These are phyloP conservation scores for Anagyrus pseudococci DNA, from an alignment of 2,888 invertebrate genomes.

Conservation along the genomic window DNA sequence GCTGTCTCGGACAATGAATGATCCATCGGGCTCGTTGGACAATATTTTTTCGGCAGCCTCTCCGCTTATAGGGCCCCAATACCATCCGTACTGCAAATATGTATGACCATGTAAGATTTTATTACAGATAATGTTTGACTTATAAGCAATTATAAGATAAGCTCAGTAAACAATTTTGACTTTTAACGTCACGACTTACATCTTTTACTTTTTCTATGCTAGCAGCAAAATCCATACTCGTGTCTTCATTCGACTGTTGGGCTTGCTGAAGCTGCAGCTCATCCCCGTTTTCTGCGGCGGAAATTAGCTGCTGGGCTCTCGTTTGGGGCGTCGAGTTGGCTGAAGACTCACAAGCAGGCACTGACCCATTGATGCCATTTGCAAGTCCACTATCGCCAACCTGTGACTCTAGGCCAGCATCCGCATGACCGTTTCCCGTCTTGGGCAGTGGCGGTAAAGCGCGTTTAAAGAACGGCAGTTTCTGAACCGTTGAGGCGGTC, in stretches of 20 bases:
- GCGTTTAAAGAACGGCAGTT: constrained; percentile 69
- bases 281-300: constrained; percentile 15
- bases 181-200: constrained; percentile 70
- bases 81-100: constrained; percentile 83
- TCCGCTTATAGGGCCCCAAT: constrained; percentile 93
- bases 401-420: constrained; percentile 32
- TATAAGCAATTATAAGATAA: too few relatives aligned
- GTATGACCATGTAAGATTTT: neutral
- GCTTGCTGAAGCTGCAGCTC: too few relatives aligned
- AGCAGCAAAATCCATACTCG: constrained; percentile 83
- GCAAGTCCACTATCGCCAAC: constrained; percentile 49
- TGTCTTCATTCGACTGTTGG: constrained; percentile 60
- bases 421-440: constrained; percentile 58
- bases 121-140: constrained; percentile 8
- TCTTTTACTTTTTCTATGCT: constrained; percentile 94
- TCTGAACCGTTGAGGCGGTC: constrained; percentile 55
- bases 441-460: constrained; percentile 74
- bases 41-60: constrained; percentile 91
- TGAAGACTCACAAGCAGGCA: constrained; percentile 54
- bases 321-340: constrained; percentile 51
- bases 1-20: constrained; percentile 91
- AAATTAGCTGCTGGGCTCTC: constrained; percentile 9
- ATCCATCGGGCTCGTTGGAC: constrained; percentile 91
- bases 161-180: too few relatives aligned
- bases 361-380: constrained; percentile 57